Conservation (phyloP, 2,888 invertebrate genomes). For the Cantharis lateralis region DNA sequence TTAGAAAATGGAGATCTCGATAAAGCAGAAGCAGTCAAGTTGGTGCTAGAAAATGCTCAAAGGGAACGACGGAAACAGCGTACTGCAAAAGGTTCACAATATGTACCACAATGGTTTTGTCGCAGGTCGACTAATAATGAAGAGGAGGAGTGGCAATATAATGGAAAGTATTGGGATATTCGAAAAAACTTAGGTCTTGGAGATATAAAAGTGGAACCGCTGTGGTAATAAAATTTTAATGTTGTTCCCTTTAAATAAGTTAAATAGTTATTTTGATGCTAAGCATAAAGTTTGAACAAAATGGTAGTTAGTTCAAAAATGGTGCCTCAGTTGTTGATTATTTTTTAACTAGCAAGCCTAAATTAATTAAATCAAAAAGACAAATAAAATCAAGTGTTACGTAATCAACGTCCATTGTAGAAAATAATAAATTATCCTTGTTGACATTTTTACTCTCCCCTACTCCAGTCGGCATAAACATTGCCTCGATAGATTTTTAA, state of each 20-base stretch:
- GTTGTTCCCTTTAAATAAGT: not conserved
- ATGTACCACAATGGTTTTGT: slow-evolving; percentile 66
- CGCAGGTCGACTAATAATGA: slow-evolving; percentile 50
- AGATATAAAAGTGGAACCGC: slow-evolving; percentile 59
- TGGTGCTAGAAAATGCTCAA: slow-evolving; percentile 74
- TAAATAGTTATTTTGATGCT: not conserved
- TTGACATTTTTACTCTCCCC: not conserved
- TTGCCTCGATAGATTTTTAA: not conserved
- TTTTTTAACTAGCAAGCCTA: not conserved
- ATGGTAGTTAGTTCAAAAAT: slow-evolving; percentile 4
- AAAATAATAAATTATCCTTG: not conserved
- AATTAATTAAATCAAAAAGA: not conserved
- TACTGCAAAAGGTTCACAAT: slow-evolving; percentile 61
- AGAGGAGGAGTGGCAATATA: slow-evolving; percentile 74
- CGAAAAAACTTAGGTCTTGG: slow-evolving; percentile 70
- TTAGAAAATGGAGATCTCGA: slow-evolving; percentile 76
- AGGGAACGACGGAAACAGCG: slow-evolving; percentile 68
- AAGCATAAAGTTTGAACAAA: not conserved
- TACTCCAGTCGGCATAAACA: not conserved
- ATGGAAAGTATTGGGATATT: slow-evolving; percentile 76
- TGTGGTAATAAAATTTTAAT: slow-evolving; percentile 63
- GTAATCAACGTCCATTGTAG: slow-evolving; percentile 2
- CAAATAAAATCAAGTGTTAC: not conserved
- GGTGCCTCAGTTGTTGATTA: slow-evolving; percentile 11
- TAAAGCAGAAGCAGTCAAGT: slow-evolving; percentile 73